Base-by-base conservation (phyloP, 2,797 vertebrate species). In the Enteromius anoplus region DNA sequence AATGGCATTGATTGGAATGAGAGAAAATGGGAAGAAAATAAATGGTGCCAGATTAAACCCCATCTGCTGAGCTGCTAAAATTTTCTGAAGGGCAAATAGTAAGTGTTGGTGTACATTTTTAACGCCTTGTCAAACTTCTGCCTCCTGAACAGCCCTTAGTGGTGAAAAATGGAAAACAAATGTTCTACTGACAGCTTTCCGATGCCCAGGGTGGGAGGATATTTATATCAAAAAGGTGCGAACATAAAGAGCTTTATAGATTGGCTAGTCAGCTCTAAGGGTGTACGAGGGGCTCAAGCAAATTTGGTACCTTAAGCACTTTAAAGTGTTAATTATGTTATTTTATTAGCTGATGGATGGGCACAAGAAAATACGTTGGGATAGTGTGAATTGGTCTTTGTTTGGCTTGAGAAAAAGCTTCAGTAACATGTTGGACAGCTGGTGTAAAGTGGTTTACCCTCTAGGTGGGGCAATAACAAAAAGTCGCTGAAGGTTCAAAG, bases 151-250 rank as follows among this genome's bases (percentile, higher is more conserved):
- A 96, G 97, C 97, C 90, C 96, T 97, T 93, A 96, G 96, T 94
- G 96, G 96, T 91, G 98, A 98, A 94, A 99, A 98, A 94, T 98
- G 97, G 96, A 98, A 98, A 96, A 97, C 97, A 93, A 99, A 98
- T 91, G 97, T 98, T 94, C 92, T 96, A 90, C 92, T 98, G 94
- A 99, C 98, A 95, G 97, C 96, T 92, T 96, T 98, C 93, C 95
- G 97, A 93, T 98, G 97, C 96, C 98, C 96, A 90, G 96, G 97
- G 98, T 98, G 96, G 95, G 95, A 91, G 89, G 88, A 91, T 95
- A 95, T 95, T 95, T 95, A 94, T 95, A 94, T 93, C 88, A 92
- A 93, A 94, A 94, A 95, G 92, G 92, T 94, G 94, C 92, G 92
- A 94, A 95, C 91, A 93, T 92, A 91, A 87, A 89, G 89, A 88